phyloP scores from a whole-genome alignment of 2,113 vertebrate genomes.

The Lophius piscatorius region DNA sequence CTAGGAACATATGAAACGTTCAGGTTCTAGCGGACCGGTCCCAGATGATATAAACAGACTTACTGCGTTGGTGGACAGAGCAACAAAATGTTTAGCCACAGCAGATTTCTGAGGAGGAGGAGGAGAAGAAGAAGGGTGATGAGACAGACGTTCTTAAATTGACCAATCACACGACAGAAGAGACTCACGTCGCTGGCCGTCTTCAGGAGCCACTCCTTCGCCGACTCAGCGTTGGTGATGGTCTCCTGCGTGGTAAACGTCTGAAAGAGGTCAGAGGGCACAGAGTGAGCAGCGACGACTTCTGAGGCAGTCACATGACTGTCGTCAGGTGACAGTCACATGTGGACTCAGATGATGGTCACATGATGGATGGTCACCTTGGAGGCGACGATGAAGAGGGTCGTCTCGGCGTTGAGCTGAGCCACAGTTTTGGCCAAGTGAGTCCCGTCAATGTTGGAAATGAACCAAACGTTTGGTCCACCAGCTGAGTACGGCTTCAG shows the following conservation, averaged over 20 bases:
- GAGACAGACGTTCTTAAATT: neutral
- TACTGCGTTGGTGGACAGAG: slow-evolving; percentile 96
- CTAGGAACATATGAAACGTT: too few species aligned
- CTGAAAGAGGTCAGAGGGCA: slow-evolving; percentile 61
- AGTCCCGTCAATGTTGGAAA: slow-evolving; percentile 98
- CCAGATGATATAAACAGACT: slow-evolving; percentile 53
- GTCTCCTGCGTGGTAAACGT: slow-evolving; percentile 99
- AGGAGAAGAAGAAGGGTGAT: neutral
- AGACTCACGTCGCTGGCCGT: slow-evolving; percentile 89
- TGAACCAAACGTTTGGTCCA: slow-evolving; percentile 95
- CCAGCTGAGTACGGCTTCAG: slow-evolving; percentile 92
- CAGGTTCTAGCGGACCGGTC: too few species aligned
- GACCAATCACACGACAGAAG: neutral
- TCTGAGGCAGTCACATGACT: too few species aligned
- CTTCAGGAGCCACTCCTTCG: slow-evolving; percentile 92
- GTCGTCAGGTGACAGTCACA: too few species aligned
- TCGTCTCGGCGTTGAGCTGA: slow-evolving; percentile 87
- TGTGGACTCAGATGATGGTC: too few species aligned
- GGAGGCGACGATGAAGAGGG: slow-evolving; percentile 94
- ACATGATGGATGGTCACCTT: slow-evolving; percentile 77
- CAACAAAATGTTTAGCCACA: slow-evolving; percentile 97
- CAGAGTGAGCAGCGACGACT: neutral
- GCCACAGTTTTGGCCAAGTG: slow-evolving; percentile 94
- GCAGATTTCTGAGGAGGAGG: slow-evolving; percentile 80
- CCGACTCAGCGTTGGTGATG: slow-evolving; percentile 98